Conservation (phyloP, 2,113 vertebrate genomes). For the Sapayoa aenigma region DNA sequence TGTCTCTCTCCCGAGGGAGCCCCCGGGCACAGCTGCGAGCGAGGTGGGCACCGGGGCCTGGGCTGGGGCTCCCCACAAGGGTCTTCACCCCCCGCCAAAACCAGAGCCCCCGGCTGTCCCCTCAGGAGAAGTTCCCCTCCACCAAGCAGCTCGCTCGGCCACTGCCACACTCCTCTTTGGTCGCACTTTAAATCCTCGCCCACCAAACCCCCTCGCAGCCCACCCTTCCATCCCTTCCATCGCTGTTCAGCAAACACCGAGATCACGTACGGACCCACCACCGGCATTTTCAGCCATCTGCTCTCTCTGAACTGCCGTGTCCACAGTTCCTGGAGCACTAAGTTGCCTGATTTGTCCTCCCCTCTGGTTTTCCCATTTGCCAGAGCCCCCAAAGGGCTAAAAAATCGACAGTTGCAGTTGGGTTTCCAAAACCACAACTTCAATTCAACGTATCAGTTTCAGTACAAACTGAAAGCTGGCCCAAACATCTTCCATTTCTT, state of each 20-base stretch:
- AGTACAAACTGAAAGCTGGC: background rate
- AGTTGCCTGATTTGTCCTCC: background rate
- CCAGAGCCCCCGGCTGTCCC: background rate
- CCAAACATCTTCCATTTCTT: background rate
- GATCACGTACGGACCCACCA: accelerated
- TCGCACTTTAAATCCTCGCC: background rate
- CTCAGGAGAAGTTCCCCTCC: background rate
- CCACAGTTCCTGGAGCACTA: background rate
- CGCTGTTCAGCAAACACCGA: background rate
- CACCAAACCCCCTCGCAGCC: too few species aligned
- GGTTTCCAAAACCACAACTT: background rate
- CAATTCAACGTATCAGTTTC: background rate
- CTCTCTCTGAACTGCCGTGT: background rate
- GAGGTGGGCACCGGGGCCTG: background rate
- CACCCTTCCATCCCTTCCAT: too few species aligned
- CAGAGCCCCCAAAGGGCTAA: background rate
- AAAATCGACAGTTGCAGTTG: background rate
- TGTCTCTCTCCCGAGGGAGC: background rate
- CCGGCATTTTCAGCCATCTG: background rate
- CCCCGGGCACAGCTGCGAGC: background rate
- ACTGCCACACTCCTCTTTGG: background rate
- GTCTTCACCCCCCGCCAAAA: background rate
- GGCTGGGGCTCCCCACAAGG: background rate
- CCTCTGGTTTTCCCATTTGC: background rate
- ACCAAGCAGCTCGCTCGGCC: background rate